Evolutionary conservation across 2,888 invertebrate genomes (phyloP), one percentile per base, ranked within the genome.

Genomic region (Cartodere bifasciata): DNA sequence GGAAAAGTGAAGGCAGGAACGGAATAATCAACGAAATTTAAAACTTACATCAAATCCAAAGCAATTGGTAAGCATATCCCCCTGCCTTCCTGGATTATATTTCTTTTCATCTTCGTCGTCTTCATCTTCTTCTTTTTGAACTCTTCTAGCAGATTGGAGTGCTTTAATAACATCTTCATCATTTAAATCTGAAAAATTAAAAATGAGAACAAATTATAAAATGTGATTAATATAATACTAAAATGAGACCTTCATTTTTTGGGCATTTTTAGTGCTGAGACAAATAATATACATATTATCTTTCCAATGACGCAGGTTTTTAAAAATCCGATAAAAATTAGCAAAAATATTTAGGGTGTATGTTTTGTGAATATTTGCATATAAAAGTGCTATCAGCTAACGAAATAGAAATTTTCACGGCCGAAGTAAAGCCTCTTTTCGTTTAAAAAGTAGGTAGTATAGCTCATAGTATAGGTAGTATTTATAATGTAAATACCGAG

Each of bases 31-130:
- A 32, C 15, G 20, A 31, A 31, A 13, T 23, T 13, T 28, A 35
- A 32, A 34, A 65, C 68, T 65, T 52, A 77, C 82, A 56, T 84
- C 84, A 60, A 86, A 85, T 2, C 85, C 85, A 43, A 86, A 86
- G 56, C 85, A 86, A 11, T 75, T 75, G 50, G 81, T 73, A 59
- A 83, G 77, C 38, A 85, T 85, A 44, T 74, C 73, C 45, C 69
- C 63, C 4, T 68, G 48, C 36, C 64, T 62, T 35, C 62, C 56
- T 5, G 34, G 35, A 32, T 32, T 26, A 28, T 25, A 32, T 45
- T 55, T 55, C 35, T 53, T 52, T 9, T 48, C 49, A 31, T 54
- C 52, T 36, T 53, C 47, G 14, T 47, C 47, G 25, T 54, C 47
- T n/a, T 45, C 46, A 15, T 45, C 41, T 28, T 46, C 44, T 26